A percentile compares a stretch with the other conserved stretches of the same genome.
Evolutionary conservation across 2,113 vertebrate species (phyloP).

Genomic region (Neoarius graeffei): DNA sequence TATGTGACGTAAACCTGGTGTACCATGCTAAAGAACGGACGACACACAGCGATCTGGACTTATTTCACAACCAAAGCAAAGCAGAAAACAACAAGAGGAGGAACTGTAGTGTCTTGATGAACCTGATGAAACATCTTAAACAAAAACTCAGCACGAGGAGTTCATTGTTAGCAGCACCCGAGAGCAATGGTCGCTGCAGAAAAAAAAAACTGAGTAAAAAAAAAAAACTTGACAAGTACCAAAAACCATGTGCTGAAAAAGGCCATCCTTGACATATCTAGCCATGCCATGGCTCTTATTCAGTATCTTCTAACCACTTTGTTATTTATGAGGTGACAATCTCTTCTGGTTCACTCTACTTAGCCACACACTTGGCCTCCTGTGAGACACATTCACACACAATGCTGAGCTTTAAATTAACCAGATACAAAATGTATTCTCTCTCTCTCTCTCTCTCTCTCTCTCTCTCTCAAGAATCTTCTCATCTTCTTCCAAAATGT

Average conservation of each 20-base stretch:
- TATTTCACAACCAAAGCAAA: neutral
- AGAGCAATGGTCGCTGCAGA: no score
- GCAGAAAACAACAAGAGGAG: no score
- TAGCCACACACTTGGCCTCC: slow-evolving; percentile 38
- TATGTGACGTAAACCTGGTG: neutral
- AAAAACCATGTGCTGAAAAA: neutral
- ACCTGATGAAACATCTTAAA: neutral
- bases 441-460: slow-evolving; percentile 14
- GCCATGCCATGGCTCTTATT: slow-evolving; percentile 11
- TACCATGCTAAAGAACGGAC: neutral
- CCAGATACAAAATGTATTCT: slow-evolving; percentile 37
- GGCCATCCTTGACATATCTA: neutral
- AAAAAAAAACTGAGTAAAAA: no score
- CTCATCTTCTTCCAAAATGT: slow-evolving; percentile 42
- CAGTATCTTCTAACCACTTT: slow-evolving; percentile 21
- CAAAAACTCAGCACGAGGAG: neutral
- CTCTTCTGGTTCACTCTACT: neutral
- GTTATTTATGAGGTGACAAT: slow-evolving; percentile 42
- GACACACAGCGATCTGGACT: neutral
- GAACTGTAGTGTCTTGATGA: no score
- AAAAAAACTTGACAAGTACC: neutral
- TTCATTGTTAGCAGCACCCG: no score
- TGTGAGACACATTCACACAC: slow-evolving; percentile 41
- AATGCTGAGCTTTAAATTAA: slow-evolving; percentile 29
- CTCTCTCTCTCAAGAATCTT: neutral